These are phyloP conservation scores for Aphidius ervi DNA, from an alignment of 1,140 invertebrate genomes.

Conservation along the genomic window DNA sequence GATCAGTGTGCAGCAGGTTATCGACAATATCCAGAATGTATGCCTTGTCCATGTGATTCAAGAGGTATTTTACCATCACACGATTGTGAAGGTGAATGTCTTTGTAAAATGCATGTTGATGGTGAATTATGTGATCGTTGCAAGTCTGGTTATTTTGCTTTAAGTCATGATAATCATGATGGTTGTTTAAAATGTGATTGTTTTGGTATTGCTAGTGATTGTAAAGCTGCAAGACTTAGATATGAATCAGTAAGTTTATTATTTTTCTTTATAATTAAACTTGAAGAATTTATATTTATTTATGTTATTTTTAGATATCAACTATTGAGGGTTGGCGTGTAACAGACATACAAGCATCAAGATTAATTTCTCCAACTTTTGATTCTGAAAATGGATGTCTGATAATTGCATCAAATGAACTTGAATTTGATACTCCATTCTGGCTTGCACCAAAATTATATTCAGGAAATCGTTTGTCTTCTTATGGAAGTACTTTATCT, in stretches of 20 bases:
- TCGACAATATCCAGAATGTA: slow-evolving; percentile 74
- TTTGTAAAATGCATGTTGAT: slow-evolving; percentile 81
- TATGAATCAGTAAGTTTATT: slow-evolving; percentile 55
- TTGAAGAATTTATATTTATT: slow-evolving; percentile 7
- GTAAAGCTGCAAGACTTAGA: slow-evolving; percentile 60
- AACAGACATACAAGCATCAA: slow-evolving; percentile 58
- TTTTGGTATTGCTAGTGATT: slow-evolving; percentile 76
- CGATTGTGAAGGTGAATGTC: slow-evolving; percentile 76
- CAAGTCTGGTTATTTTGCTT: slow-evolving; percentile 77
- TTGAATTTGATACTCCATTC: slow-evolving; percentile 75
- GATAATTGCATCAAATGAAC: slow-evolving; percentile 62
- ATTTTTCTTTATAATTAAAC: not conserved
- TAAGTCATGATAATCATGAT: slow-evolving; percentile 68
- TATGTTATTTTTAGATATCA: slow-evolving; percentile 51
- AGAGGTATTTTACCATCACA: slow-evolving; percentile 64
- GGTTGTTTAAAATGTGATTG: slow-evolving; percentile 91
- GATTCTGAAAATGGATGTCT: slow-evolving; percentile 57
- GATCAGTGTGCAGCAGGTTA: slow-evolving; percentile 80
- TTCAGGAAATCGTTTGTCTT: slow-evolving; percentile 69
- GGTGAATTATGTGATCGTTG: slow-evolving; percentile 80
- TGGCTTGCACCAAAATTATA: slow-evolving; percentile 81
- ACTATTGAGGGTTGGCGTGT: slow-evolving; percentile 63
- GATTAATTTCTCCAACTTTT: slow-evolving; percentile 50
- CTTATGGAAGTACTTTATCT: slow-evolving; percentile 79
- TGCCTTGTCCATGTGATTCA: slow-evolving; percentile 76